Base-by-base conservation (phyloP, 2,888 invertebrate species). In the Pharmacophagus antenor region DNA sequence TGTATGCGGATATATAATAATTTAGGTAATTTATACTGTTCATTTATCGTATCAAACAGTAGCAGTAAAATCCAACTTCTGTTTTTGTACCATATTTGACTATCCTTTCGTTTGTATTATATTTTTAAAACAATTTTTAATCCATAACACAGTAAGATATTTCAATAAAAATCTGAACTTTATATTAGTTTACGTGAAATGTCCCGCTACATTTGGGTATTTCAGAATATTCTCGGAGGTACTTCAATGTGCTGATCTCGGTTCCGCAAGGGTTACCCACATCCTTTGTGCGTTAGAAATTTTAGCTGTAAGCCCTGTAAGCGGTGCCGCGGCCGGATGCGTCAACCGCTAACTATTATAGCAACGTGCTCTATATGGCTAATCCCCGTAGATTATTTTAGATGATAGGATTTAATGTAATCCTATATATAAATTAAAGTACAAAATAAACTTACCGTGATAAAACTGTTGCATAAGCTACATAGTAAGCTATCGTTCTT, bases 261-360 rank as follows among this genome's bases (percentile, higher is more conserved):
- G 47, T 52, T 61, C 56, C 63, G 51, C 61, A 63, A 64, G 63
- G 63, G 63, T 60, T 61, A 62, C 62, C 66, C 68, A 67, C 68
- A 65, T 68, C 69, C 67, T 67, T 66, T 69, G 66, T 67, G 64
- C 63, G 62, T 64, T 58, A 48, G 61, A 66, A 65, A 65, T 67
- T 68, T 62, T 62, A 62, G 65, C 48, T 63, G 55, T 63, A 56
- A 65, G 63, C 57, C 62, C 62, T 63, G 65, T 62, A 59, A 65
- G 55, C 61, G 62, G 58, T 61, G 58, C 53, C 60, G 63, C 59
- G 65, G 65, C 66, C 64, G 68, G 67, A 70, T 67, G 63, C 63
- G 60, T 59, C 63, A 66, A 65, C 66, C 63, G 60, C 65, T 62
- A 64, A 67, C 65, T 65, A 67, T 66, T 64, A 64, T 58, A 61